Percentiles rank a stretch among this genome's conserved stretches.
Conservation (phyloP, 2,797 vertebrate species). For the Saguinus oedipus region DNA sequence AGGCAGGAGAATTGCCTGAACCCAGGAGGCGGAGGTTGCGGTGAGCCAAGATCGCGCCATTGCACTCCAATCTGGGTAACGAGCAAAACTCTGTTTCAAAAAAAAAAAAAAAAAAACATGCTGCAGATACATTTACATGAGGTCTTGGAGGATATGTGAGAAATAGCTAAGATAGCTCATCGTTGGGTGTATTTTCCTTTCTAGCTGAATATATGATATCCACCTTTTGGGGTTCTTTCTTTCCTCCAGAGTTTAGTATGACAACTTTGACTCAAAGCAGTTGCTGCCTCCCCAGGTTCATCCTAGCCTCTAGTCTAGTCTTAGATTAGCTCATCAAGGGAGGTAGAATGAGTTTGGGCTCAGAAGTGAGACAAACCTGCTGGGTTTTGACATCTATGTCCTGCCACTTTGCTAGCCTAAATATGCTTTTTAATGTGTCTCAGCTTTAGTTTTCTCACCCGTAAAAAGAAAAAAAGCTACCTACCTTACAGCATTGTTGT, state of each 20-base stretch:
- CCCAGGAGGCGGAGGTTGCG: too few relatives aligned
- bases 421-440: not conserved
- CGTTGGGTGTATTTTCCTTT: not conserved
- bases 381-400: not conserved
- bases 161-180: not conserved
- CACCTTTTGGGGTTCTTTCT: not conserved
- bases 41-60: too few relatives aligned
- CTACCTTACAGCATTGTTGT: not conserved
- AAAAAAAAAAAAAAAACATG: too few relatives aligned
- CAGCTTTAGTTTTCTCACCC: not conserved
- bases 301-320: not conserved
- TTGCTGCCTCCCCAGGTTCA: not conserved
- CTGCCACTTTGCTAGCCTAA: not conserved
- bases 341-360: not conserved
- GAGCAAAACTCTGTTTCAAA: too few relatives aligned
- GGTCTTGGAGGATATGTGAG: not conserved
- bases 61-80: too few relatives aligned
- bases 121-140: not conserved
- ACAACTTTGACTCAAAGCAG: not conserved
- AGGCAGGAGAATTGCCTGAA: too few relatives aligned
- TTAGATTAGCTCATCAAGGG: not conserved
- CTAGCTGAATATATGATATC: not conserved
- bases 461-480: not conserved
- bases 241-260: not conserved
- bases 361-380: not conserved